These are phyloP conservation scores for Valencia hispanica DNA, from an alignment of 2,797 vertebrate species.

Conservation along the genomic window DNA sequence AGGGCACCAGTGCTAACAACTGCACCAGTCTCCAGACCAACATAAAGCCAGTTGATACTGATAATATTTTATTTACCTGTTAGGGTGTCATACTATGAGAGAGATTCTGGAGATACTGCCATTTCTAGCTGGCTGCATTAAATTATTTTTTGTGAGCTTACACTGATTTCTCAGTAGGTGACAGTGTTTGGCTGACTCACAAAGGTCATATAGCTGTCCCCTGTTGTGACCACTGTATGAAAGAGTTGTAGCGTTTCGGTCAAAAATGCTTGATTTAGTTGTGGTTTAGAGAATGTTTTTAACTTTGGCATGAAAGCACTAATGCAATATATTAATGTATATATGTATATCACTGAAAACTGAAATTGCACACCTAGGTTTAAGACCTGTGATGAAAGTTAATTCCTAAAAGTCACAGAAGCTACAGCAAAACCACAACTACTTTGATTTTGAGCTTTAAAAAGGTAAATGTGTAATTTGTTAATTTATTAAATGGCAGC, in stretches of 20 bases:
- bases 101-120: not conserved
- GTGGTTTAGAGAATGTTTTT: not conserved
- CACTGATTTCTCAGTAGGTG: not conserved
- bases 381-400: not conserved
- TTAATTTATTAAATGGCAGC: not conserved
- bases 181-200: not conserved
- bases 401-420: not conserved
- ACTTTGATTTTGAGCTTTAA: not conserved
- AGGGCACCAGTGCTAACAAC: not conserved
- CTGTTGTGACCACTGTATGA: not conserved
- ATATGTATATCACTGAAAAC: not conserved
- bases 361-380: not conserved
- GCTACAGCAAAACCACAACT: not conserved
- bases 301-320: not conserved
- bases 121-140: not conserved
- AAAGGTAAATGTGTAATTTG: not conserved
- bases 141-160: not conserved
- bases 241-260: not conserved
- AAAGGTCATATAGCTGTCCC: not conserved
- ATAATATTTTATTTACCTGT: not conserved
- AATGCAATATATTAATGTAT: too few species aligned
- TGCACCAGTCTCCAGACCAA: not conserved
- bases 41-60: not conserved
- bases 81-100: not conserved
- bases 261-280: not conserved